These are phyloP conservation scores for Nasonovia ribisnigri DNA, from an alignment of 2,888 invertebrate genomes.

Conservation along the genomic window DNA sequence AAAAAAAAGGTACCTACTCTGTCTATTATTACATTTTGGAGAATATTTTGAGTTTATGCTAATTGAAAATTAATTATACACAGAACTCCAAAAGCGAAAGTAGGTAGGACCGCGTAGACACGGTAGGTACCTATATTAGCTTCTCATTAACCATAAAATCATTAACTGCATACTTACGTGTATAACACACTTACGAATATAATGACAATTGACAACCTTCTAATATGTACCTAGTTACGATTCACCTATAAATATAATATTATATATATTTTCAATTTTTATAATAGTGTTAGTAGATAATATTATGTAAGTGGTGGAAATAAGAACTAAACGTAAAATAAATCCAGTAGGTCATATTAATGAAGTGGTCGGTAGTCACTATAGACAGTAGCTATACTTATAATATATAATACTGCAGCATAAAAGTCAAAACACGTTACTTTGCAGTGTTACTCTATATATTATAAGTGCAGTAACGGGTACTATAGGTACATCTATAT, in stretches of 20 bases:
- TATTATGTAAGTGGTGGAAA: too few species aligned
- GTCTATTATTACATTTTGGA: background rate
- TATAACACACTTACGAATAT: background rate
- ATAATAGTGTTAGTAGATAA: too few species aligned
- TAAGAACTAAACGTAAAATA: too few species aligned
- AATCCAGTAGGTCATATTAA: background rate
- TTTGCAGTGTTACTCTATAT: background rate
- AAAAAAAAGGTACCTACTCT: too few species aligned
- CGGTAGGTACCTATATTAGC: too few species aligned
- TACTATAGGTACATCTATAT: background rate
- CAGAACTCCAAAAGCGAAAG: background rate
- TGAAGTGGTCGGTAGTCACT: background rate
- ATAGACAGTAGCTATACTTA: background rate
- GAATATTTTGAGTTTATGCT: background rate
- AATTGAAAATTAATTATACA: background rate
- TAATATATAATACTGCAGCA: background rate
- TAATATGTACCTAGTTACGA: background rate
- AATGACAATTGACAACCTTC: background rate
- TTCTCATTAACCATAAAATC: background rate
- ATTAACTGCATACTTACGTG: background rate
- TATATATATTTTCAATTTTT: too few species aligned
- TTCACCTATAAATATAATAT: background rate
- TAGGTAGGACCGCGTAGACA: background rate
- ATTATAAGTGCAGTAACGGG: too few species aligned
- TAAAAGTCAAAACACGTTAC: background rate